Evolutionary conservation across 2,113 vertebrate species (phyloP).

Genomic region (Clarias magur): DNA sequence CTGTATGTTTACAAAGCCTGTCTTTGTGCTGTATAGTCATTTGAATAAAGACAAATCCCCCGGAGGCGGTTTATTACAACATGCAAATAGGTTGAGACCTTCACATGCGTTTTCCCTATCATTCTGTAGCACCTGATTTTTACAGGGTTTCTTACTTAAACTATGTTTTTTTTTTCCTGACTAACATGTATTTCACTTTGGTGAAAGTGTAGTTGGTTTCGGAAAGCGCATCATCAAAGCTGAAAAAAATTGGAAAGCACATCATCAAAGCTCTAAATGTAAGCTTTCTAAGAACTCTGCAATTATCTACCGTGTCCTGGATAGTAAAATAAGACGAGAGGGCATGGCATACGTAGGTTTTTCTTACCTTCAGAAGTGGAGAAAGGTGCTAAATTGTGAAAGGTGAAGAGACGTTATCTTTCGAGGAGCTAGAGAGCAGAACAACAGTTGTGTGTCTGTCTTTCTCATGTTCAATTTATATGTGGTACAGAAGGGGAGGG

Average conservation of each 20-base stretch:
- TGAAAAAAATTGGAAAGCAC: not conserved
- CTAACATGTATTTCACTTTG: no score
- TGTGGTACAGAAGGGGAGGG: not conserved
- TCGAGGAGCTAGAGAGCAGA: conserved; percentile 1
- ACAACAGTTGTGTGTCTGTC: not conserved
- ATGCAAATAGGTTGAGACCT: conserved; percentile 41
- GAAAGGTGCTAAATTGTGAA: not conserved
- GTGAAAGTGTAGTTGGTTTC: not conserved
- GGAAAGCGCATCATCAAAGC: not conserved
- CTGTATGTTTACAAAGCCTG: conserved; percentile 24
- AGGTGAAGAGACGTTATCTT: not conserved
- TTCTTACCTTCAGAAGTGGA: conserved; percentile 11
- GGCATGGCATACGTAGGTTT: not conserved
- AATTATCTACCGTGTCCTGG: not conserved
- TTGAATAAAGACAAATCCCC: conserved; percentile 47
- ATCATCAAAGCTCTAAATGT: not conserved
- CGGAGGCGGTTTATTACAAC: not conserved
- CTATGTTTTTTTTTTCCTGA: not conserved
- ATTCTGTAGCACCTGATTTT: not conserved
- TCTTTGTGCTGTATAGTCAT: conserved; percentile 11
- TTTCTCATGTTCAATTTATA: conserved; percentile 4
- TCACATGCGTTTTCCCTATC: not conserved
- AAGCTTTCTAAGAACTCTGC: not conserved
- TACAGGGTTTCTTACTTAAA: not conserved
- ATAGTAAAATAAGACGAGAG: not conserved